Evolutionary conservation across 2,113 vertebrate genomes (phyloP).

Genomic region (Pogonocichla stellata): DNA sequence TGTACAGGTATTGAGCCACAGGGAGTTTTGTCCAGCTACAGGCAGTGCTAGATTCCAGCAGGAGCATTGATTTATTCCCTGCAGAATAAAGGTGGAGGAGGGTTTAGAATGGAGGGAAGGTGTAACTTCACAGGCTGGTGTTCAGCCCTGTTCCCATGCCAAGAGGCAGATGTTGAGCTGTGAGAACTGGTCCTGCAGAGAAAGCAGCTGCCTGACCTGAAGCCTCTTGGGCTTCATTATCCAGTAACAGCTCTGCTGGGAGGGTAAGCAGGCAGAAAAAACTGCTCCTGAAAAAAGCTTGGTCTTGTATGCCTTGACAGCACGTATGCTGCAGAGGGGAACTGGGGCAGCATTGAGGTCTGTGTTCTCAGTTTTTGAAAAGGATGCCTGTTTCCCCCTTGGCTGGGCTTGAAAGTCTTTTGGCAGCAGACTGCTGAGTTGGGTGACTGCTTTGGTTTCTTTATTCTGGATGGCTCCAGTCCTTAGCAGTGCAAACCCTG

Average conservation of each 20-base stretch:
- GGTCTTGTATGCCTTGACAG: not conserved
- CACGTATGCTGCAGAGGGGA: rapidly evolving
- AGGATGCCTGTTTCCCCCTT: not conserved
- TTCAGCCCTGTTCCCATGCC: not conserved
- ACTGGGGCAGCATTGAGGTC: not conserved
- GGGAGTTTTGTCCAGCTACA: not conserved
- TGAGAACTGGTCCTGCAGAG: slow-evolving; percentile 21
- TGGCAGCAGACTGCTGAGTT: not conserved
- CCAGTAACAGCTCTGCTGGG: not conserved
- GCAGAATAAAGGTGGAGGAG: not conserved
- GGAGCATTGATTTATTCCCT: not conserved
- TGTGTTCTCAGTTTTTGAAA: not conserved
- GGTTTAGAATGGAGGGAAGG: not conserved
- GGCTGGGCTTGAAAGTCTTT: not conserved
- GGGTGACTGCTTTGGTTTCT: not conserved
- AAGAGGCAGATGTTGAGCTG: not conserved
- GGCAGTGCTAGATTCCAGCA: not conserved
- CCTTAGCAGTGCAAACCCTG: not conserved
- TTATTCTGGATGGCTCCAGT: not conserved
- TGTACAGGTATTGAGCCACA: not conserved
- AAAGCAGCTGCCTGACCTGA: not conserved
- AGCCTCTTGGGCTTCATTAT: not conserved
- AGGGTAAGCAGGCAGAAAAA: not conserved
- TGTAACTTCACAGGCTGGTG: not conserved
- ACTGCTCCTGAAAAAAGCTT: not conserved